Percentiles rank a stretch among this genome's conserved stretches.
These are phyloP conservation scores for Benitochromis conjunctus DNA, from an alignment of 2,113 vertebrate genomes.

Conservation along the genomic window DNA sequence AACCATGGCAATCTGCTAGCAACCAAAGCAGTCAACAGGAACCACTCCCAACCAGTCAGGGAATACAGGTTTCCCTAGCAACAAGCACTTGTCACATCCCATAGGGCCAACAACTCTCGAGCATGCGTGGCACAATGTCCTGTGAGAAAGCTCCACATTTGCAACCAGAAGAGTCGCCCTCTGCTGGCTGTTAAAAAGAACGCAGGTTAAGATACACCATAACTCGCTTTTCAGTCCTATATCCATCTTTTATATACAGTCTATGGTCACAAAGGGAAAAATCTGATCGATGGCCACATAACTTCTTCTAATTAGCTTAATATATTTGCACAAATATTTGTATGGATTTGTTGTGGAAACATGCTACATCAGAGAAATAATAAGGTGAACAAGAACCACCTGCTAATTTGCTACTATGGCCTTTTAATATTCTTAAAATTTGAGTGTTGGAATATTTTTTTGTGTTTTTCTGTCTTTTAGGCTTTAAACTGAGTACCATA, in stretches of 20 bases:
- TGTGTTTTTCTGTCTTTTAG: neutral
- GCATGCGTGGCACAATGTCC: fast-evolving
- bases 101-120: neutral
- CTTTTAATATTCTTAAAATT: neutral
- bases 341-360: neutral
- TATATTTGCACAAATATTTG: neutral
- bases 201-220: neutral
- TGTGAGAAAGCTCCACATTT: neutral
- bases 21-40: neutral
- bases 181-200: neutral
- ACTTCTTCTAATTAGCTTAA: neutral
- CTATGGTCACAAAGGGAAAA: neutral
- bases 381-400: neutral
- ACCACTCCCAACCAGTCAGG: neutral
- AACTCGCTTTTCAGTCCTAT: neutral
- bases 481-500: neutral
- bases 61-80: neutral
- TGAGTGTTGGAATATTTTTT: neutral
- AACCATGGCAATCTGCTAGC: neutral
- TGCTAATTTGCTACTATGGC: neutral
- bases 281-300: neutral
- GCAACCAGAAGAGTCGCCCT: neutral
- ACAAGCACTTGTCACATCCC: neutral
- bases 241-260: neutral
- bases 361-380: neutral